phyloP scores from a whole-genome alignment of 2,888 invertebrate species.

The Apoderus coryli region DNA sequence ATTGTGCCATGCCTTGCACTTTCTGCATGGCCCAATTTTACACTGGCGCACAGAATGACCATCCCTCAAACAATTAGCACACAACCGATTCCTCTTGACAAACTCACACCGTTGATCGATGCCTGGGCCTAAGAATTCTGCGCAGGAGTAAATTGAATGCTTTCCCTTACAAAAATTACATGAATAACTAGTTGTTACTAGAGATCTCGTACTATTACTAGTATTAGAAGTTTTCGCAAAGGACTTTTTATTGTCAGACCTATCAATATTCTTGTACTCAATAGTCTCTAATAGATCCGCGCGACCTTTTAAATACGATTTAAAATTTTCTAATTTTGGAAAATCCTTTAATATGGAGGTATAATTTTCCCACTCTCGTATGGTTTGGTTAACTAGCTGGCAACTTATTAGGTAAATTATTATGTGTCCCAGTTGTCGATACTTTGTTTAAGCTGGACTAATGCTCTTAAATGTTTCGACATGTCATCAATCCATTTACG shows the following conservation, averaged over 20 bases:
- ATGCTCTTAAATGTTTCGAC: slow-evolving; percentile 7
- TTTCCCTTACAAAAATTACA: slow-evolving; percentile 4
- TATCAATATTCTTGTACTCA: slow-evolving; percentile 5
- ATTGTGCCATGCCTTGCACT: slow-evolving; percentile 7
- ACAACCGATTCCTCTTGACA: slow-evolving; percentile 1
- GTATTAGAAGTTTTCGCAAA: no score
- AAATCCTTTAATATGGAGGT: background rate
- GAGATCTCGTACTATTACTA: no score
- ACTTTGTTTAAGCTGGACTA: slow-evolving; percentile 6
- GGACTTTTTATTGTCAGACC: slow-evolving; percentile 1
- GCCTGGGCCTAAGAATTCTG: background rate
- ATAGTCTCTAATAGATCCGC: slow-evolving; percentile 7
- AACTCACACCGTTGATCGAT: slow-evolving; percentile 1
- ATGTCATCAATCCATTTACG: slow-evolving; percentile 6
- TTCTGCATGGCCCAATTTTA: slow-evolving; percentile 4
- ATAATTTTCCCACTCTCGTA: slow-evolving; percentile 8
- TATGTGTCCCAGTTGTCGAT: no score
- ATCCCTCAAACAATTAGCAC: slow-evolving; percentile 4
- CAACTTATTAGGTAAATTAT: no score
- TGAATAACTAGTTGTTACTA: background rate
- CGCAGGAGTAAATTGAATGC: slow-evolving; percentile 3
- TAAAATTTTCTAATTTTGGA: slow-evolving; percentile 2
- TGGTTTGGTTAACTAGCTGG: no score
- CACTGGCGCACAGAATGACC: background rate
- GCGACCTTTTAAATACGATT: slow-evolving; percentile 5